Conservation (phyloP, 2,797 vertebrate genomes). For the Spinibarbus caldwelli region DNA sequence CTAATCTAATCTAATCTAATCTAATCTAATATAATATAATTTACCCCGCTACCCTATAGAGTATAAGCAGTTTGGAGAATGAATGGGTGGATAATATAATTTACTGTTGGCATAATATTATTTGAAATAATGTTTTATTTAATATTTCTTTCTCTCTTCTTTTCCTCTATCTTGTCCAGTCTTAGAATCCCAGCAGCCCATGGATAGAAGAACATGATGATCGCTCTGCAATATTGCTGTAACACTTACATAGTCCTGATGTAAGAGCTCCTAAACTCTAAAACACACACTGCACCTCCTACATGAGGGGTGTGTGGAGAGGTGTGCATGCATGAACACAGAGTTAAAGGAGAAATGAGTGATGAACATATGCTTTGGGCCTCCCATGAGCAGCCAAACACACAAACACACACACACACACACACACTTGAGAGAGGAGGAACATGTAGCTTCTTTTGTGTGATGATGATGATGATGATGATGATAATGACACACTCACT, state of each 20-base stretch:
- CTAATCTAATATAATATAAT: too few species aligned
- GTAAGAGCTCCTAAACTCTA: slow-evolving; percentile 4
- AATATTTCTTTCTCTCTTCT: background rate
- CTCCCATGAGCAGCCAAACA: background rate
- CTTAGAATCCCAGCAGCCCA: background rate
- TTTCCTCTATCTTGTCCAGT: background rate
- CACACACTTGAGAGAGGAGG: background rate
- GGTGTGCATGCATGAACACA: background rate
- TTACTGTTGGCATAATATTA: background rate
- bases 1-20: too few species aligned
- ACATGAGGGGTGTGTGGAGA: background rate
- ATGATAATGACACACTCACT: background rate
- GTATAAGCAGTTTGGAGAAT: background rate
- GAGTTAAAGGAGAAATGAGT: background rate
- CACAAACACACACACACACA: background rate
- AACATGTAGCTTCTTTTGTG: background rate
- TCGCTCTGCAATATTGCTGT: background rate
- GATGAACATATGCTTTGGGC: slow-evolving; percentile 9
- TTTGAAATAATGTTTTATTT: background rate
- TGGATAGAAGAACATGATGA: background rate
- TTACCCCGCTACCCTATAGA: too few species aligned
- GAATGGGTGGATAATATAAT: background rate
- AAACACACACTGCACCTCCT: slow-evolving; percentile 15
- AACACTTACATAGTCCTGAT: slow-evolving; percentile 20
- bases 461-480: slow-evolving; percentile 10